Conservation (phyloP, 2,797 vertebrate genomes). For the Xenops minutus region DNA sequence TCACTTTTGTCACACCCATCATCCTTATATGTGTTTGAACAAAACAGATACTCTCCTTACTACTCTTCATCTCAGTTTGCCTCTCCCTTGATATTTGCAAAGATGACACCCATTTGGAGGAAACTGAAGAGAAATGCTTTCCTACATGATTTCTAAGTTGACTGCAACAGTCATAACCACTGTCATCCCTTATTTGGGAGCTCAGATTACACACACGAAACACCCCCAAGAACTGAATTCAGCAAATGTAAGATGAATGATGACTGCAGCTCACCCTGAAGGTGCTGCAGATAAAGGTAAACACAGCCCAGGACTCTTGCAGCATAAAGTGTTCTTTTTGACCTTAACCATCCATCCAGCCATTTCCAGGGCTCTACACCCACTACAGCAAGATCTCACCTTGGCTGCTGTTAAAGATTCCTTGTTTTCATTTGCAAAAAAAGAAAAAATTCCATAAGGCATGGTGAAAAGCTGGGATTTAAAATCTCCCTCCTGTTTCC, state of each 20-base stretch:
- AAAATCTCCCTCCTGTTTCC: background rate
- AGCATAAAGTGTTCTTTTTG: background rate
- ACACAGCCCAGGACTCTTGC: background rate
- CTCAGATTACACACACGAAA: background rate
- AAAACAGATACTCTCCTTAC: background rate
- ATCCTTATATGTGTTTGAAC: background rate
- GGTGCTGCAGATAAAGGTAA: background rate
- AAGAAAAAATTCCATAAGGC: background rate
- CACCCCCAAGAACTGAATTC: background rate
- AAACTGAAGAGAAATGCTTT: background rate
- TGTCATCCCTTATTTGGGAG: background rate
- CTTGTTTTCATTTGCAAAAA: background rate
- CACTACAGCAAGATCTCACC: background rate
- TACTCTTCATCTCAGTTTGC: background rate
- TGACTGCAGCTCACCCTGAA: background rate
- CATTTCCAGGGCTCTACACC: background rate
- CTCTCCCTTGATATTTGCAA: background rate
- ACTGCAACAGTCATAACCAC: background rate
- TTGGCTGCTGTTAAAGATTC: background rate
- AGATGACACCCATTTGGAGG: background rate
- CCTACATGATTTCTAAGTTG: background rate
- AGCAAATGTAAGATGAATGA: background rate
- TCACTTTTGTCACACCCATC: background rate
- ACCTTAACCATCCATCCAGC: background rate
- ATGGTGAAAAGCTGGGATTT: background rate